Conservation (phyloP, 1,140 invertebrate genomes). For the Arctopsyche grandis region DNA sequence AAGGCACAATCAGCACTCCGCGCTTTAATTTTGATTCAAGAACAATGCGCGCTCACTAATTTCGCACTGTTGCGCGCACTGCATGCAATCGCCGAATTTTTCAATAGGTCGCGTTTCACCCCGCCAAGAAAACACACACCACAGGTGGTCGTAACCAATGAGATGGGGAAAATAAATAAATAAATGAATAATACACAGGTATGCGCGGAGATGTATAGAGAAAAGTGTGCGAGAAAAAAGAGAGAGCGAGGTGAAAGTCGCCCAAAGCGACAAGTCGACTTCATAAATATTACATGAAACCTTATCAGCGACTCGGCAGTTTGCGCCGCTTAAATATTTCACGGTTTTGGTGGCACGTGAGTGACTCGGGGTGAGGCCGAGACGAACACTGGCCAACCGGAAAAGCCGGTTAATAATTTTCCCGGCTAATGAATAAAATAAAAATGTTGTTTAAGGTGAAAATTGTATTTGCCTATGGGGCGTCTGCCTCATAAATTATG, state of each 20-base stretch:
- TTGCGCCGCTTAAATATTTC: constrained; percentile 38
- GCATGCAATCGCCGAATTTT: too few relatives aligned
- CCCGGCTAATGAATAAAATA: constrained; percentile 43
- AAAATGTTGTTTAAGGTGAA: constrained; percentile 41
- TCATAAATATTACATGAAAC: constrained; percentile 47
- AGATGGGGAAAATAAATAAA: background rate
- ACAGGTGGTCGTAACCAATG: too few relatives aligned
- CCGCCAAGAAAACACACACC: too few relatives aligned
- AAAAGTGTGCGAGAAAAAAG: background rate
- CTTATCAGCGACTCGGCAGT: constrained; percentile 39
- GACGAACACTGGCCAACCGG: background rate
- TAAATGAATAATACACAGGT: background rate
- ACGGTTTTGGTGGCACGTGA: constrained; percentile 21
- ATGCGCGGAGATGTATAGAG: background rate
- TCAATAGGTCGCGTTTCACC: too few relatives aligned
- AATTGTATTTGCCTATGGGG: constrained; percentile 44
- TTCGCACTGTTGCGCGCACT: too few relatives aligned
- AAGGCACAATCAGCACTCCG: too few relatives aligned
- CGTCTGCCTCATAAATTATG: constrained; percentile 46
- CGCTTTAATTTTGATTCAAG: too few relatives aligned
- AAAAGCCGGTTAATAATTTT: constrained; percentile 32
- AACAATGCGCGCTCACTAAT: too few relatives aligned
- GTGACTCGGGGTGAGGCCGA: background rate
- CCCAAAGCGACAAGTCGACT: constrained; percentile 36
- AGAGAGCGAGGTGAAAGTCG: background rate